Conservation (phyloP, 2,888 invertebrate genomes). For the Netelia fuscicornis region DNA sequence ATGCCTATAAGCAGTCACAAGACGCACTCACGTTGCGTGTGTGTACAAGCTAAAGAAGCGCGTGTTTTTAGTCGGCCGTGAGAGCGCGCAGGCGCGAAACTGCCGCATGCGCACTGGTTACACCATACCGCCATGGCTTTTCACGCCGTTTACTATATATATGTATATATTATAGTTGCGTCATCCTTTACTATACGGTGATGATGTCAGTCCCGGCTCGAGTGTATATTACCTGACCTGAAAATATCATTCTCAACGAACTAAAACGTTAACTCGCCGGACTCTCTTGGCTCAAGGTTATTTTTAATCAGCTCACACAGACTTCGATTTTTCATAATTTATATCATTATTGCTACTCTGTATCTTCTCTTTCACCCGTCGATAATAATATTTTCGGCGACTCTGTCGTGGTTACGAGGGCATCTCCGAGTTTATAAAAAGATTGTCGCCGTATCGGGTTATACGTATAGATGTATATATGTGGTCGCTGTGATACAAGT, state of each 20-base stretch:
- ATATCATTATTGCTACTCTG: background rate
- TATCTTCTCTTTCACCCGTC: constrained; percentile 8
- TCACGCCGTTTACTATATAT: background rate
- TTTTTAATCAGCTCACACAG: constrained; percentile 55
- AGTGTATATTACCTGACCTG: constrained; percentile 74
- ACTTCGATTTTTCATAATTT: background rate
- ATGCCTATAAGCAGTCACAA: background rate
- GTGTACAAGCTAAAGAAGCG: background rate
- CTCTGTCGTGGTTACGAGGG: background rate
- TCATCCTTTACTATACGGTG: constrained; percentile 81
- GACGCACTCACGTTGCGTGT: background rate
- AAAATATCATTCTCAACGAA: constrained; percentile 76
- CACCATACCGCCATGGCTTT: background rate
- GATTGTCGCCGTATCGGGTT: background rate
- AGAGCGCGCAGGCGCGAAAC: constrained; percentile 55
- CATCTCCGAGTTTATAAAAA: background rate
- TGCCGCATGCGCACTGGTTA: constrained; percentile 24
- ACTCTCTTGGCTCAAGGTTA: constrained; percentile 65
- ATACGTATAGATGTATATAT: background rate
- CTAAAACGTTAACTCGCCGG: constrained; percentile 22
- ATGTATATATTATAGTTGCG: constrained; percentile 74
- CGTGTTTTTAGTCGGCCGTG: constrained; percentile 22
- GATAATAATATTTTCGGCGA: constrained; percentile 24
- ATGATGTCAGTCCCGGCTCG: constrained; percentile 81
- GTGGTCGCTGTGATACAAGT: background rate